Base-by-base conservation (phyloP, 2,888 invertebrate genomes). In the Drosophila histrio region DNA sequence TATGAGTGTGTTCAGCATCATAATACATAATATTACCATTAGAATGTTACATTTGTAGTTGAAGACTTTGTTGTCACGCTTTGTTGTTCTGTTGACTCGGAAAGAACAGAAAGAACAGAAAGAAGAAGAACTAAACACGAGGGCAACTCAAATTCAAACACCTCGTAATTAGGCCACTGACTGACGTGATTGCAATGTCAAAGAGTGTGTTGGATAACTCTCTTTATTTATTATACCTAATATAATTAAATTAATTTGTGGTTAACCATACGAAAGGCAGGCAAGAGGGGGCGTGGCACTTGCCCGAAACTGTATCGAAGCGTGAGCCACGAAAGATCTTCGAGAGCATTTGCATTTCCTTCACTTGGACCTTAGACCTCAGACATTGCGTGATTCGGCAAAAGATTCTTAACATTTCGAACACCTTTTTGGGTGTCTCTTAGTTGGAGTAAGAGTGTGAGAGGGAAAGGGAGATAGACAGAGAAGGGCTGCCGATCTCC, bases 361-460 rank as follows among this genome's bases (percentile, higher is more conserved):
- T 60, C 34, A 41, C 41, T 70, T 56, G 43, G 47, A 68, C 47
- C 66, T 54, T 34, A 34, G 49, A 38, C 39, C 39, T 30, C 49
- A 19, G 32, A 57, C 66, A 78, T 84, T 87, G 87, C 87, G 87
- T 84, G 83, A 74, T 87, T 69, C 59, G 65, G 67, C 70, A 64
- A 69, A 67, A 77, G 82, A 84, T 87, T 87, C 75, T 79, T 84
- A 72, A 66, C 79, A 77, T 87, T 80, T 77, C 75, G 59, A 79
- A 81, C 85, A 87, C 84, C 87, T 87, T 87, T 82, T 86, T 86
- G 82, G 86, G 82, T 83, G 82, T 84, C 26, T 44, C 24, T 17
- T 26, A 44, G 26, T 44, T 38, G 39, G 19, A 34, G 9, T 21
- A 30, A 39, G 15, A 59, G 21, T 54, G 62, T 39, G 44, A 44